Evolutionary conservation across 2,113 vertebrate genomes (phyloP).

Genomic region (Antechinus flavipes): DNA sequence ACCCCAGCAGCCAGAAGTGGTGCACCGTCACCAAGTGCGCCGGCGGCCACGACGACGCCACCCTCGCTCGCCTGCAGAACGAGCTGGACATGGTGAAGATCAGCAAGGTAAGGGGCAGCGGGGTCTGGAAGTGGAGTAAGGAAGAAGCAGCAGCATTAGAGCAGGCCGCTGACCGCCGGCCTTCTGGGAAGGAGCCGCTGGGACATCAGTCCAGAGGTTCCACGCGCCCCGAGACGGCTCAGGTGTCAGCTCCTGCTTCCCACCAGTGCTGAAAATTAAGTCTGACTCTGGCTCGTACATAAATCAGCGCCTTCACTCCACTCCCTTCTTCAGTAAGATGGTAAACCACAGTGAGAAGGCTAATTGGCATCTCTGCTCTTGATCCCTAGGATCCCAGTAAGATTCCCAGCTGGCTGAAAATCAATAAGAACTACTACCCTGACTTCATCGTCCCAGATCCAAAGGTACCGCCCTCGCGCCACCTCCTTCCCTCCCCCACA

Average conservation of each 20-base stretch:
- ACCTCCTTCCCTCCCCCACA: not conserved
- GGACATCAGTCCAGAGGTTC: too few relatives aligned
- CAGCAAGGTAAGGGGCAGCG: conserved; percentile 91
- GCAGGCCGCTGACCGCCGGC: not conserved
- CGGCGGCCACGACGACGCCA: conserved; percentile 96
- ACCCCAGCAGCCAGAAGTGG: conserved; percentile 94
- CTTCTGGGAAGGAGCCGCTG: rapidly evolving
- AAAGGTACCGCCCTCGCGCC: conserved; percentile 86
- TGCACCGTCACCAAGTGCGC: conserved; percentile 99
- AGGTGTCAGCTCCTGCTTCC: not conserved
- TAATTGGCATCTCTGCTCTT: conserved; percentile 15
- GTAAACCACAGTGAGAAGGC: not conserved
- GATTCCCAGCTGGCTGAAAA: conserved; percentile 96
- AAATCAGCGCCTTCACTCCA: not conserved
- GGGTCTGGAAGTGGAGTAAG: not conserved
- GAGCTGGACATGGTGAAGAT: conserved; percentile 98
- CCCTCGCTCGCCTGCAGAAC: conserved; percentile 93
- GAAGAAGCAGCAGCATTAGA: not conserved
- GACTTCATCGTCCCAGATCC: conserved; percentile 97
- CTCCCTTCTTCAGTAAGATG: not conserved
- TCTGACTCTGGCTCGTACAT: not conserved
- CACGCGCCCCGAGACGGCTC: not conserved
- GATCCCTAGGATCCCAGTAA: conserved; percentile 92
- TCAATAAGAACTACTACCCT: conserved; percentile 98
- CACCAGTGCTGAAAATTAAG: not conserved